Evolutionary conservation across 2,797 vertebrate species (phyloP), one percentile per base, ranked within the genome.

Genomic region (Oryzias sinensis): DNA sequence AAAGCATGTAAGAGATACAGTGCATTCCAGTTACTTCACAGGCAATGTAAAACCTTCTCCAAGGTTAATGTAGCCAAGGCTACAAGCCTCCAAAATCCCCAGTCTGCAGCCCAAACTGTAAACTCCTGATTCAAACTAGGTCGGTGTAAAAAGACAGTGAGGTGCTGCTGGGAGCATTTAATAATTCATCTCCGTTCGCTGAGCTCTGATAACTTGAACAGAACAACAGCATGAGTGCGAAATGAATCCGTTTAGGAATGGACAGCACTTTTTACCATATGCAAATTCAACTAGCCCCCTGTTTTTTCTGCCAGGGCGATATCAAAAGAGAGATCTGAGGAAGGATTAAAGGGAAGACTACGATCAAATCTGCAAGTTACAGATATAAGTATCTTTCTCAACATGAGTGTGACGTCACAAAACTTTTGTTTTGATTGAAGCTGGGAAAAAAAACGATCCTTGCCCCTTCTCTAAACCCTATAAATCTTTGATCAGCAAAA

Each of bases 181-280:
- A 90, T 91, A 81, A 90, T 90, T 90, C 80, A 89, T 75, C 77
- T 74, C 49, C 54, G 70, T 72, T 83, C 79, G 46, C 65, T 76
- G 82, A 87, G 79, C 67, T 68, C 80, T 57, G 76, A 80, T 87
- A 78, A 84, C 80, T 77, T 74, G 80, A 75, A 74, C 60, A 81
- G 70, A 85, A 83, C 79, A 87, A 83, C 84, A 82, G 70, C 72
- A 47, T 20, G 55, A 77, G 66, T 57, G 25, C 33, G 55, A 63
- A 59, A 22, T 42, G 46, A 59, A 74, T 70, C 52, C 27, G 60
- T 54, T 64, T 51, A 65, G 49, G 15, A 33, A 59, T 13, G 37
- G 60, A 59, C 53, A 65, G 63, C 25, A 59, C 60, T 42, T 55
- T n/a, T 1, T 41, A 18, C 25, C 24, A 5, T 24, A 53, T 55